Evolutionary conservation across 1,140 invertebrate species (phyloP), one percentile per base, ranked within the genome.

Genomic region (Trichonephila inaurata): DNA sequence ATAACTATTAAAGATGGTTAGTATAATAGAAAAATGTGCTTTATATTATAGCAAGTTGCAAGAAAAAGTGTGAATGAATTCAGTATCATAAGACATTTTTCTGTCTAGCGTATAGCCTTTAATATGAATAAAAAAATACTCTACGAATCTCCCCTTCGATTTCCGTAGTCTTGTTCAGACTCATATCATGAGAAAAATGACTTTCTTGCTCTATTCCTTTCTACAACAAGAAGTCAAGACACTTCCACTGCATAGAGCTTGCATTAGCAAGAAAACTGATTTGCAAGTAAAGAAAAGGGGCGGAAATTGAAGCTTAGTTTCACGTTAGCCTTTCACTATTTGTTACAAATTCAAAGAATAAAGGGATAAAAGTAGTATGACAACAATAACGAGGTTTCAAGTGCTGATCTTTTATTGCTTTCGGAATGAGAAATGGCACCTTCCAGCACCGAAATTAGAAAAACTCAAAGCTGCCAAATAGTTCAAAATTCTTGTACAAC

Each of bases 61-160:
- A 28, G 44, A 24, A 88, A 88, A 40, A 66, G 51, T n/a, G 62
- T 51, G 44, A 83, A 58, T 82, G 82, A 60, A 64, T 33, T 88
- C 86, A 40, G 8, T 64, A 19, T 58, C 21, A 60, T 24, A 24
- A 64, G 51, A 62, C 86, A 10, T 88, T 24, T 86, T 62, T 51
- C 51, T 44, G 16, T 60, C 58, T 28, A 61, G 33, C 8, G 19
- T 4, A 3, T 88, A 64, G 60, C 16, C 24, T 51, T n/a, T 64
- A 88, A 64, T 40, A 40, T 87, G 16, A 64, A 64, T 88, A 88
- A 88, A 88, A 88, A 88, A 88, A 88, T 88, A 88, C 64, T 64
- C 86, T 88, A 88, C 85, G 2, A 14, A 87, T 64, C 61, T 87
- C 85, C 61, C 58, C 51, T 87, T 64, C 19, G 21, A 40, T 64